Conservation (phyloP, 2,113 vertebrate genomes). For the Centropristis striata region DNA sequence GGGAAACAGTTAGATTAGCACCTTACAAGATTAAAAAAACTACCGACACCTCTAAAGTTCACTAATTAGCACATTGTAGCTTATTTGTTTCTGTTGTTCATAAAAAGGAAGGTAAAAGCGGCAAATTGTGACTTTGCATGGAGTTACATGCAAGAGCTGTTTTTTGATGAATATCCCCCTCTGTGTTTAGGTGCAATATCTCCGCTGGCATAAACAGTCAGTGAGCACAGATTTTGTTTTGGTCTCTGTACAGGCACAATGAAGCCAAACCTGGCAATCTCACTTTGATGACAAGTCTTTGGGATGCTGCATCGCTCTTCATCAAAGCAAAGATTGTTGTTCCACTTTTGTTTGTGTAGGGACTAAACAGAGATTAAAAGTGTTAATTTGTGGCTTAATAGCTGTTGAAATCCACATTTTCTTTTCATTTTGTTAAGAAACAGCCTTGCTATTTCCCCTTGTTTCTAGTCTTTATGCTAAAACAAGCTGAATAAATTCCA, state of each 20-base stretch:
- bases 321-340: background rate
- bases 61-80: background rate
- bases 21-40: background rate
- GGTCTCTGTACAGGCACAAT: background rate
- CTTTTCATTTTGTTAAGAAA: background rate
- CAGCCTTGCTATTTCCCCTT: background rate
- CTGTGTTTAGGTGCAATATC: background rate
- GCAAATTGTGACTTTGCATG: too few species aligned
- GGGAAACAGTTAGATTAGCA: background rate
- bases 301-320: background rate
- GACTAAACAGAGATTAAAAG: background rate
- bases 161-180: background rate
- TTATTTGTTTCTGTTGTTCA: background rate
- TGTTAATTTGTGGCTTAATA: background rate
- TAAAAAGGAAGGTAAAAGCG: background rate
- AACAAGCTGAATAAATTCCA: background rate
- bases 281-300: background rate
- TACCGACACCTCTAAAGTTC: background rate
- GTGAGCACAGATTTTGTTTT: background rate
- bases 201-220: background rate
- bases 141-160: background rate
- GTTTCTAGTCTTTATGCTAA: background rate
- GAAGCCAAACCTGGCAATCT: slow-evolving; percentile 17
- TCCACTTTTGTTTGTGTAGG: background rate
- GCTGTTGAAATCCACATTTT: background rate